Conservation (phyloP, 2,113 vertebrate genomes). For the Promerops cafer region DNA sequence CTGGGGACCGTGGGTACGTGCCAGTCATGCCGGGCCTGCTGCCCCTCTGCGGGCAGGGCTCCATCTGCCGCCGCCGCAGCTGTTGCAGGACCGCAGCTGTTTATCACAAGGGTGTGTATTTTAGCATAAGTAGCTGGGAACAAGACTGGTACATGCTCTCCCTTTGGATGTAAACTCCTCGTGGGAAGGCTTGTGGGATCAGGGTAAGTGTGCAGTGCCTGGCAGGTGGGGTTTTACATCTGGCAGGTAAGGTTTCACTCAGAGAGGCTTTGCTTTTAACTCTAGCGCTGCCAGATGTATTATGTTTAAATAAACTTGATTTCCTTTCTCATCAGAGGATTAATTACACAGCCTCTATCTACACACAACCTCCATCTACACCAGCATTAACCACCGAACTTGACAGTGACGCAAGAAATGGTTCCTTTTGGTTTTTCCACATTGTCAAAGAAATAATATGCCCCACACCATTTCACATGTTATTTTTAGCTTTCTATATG, state of each 20-base stretch:
- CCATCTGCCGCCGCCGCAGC: neutral
- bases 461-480: neutral
- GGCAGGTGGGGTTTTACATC: neutral
- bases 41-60: neutral
- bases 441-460: neutral
- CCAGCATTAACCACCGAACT: neutral
- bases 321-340: neutral
- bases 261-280: neutral
- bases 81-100: neutral
- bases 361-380: accelerated
- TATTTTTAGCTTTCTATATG: neutral
- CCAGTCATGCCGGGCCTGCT: neutral
- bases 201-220: neutral
- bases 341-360: too few species aligned
- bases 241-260: neutral
- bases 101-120: neutral
- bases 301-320: neutral
- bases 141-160: neutral
- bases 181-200: neutral
- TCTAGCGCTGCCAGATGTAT: neutral
- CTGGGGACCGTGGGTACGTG: neutral
- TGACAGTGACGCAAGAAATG: neutral
- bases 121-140: neutral
- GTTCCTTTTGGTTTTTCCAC: neutral
- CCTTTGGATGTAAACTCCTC: neutral